These are phyloP conservation scores for Apamea sordens DNA, from an alignment of 2,888 invertebrate genomes.

Conservation along the genomic window DNA sequence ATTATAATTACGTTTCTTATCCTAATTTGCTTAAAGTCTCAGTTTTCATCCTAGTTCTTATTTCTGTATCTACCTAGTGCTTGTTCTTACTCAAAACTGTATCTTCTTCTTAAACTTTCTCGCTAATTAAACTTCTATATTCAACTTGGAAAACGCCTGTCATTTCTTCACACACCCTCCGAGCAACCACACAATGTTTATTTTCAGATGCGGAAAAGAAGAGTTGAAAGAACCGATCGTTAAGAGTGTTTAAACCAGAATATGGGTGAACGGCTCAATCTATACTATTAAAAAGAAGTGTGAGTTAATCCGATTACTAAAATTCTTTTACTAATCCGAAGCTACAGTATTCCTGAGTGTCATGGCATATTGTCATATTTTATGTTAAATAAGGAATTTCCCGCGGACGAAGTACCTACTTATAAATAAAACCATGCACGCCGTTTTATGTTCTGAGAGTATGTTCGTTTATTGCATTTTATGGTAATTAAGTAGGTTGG, in stretches of 20 bases:
- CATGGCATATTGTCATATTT: too few relatives aligned
- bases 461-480: background rate
- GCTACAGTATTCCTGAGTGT: background rate
- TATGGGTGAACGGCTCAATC: slow-evolving; percentile 28
- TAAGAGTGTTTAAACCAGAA: slow-evolving; percentile 15
- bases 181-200: too few relatives aligned
- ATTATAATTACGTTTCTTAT: too few relatives aligned
- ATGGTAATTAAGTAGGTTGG: background rate
- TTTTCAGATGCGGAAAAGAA: slow-evolving; percentile 58
- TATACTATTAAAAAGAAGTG: background rate
- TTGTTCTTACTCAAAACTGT: too few relatives aligned
- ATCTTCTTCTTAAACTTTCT: too few relatives aligned
- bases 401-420: background rate
- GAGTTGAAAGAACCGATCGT: slow-evolving; percentile 49
- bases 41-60: too few relatives aligned
- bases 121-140: too few relatives aligned
- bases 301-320: background rate
- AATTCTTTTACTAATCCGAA: background rate
- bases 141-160: too few relatives aligned
- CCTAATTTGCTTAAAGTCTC: too few relatives aligned
- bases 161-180: too few relatives aligned
- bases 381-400: too few relatives aligned
- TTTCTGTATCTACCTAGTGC: too few relatives aligned
- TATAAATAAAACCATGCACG: background rate
- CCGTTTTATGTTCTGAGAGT: background rate